phyloP scores from a whole-genome alignment of 2,113 vertebrate genomes.

The Myotis yumanensis region DNA sequence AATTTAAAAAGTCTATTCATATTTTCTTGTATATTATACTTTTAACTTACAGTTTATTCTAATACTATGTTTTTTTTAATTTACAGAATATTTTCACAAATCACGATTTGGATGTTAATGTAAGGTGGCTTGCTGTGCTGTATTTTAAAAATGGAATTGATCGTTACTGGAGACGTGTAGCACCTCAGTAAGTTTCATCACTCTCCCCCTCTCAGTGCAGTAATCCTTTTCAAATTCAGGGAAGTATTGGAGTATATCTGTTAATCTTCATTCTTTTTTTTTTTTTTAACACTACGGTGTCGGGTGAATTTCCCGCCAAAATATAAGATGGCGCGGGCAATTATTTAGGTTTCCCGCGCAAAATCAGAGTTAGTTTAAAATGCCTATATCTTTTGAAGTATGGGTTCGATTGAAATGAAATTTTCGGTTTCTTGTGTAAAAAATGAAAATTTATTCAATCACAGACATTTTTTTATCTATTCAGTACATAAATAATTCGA shows the following conservation, averaged over 20 bases:
- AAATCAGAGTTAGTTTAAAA: no score
- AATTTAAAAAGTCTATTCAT: background rate
- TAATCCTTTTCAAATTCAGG: background rate
- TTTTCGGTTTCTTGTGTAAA: no score
- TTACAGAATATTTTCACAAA: constrained; percentile 97
- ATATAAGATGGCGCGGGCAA: no score
- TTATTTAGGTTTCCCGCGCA: no score
- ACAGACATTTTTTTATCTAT: no score
- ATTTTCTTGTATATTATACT: background rate
- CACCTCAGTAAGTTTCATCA: constrained; percentile 92
- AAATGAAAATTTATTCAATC: no score
- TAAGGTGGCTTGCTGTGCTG: constrained; percentile 96
- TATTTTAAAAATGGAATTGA: constrained; percentile 99
- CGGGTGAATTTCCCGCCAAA: no score
- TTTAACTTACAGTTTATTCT: constrained; percentile 42
- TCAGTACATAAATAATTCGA: no score
- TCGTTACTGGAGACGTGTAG: constrained; percentile 97
- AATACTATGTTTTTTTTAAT: constrained; percentile 39
- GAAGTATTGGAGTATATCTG: background rate
- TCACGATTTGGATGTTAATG: constrained; percentile 95
- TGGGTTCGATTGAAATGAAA: no score
- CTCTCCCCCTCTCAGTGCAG: background rate
- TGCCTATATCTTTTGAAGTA: no score
- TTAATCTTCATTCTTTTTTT: background rate
- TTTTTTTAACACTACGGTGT: no score